Conservation (phyloP, 92 coral and sea anemone genomes). For the Virgularia gustaviana region DNA sequence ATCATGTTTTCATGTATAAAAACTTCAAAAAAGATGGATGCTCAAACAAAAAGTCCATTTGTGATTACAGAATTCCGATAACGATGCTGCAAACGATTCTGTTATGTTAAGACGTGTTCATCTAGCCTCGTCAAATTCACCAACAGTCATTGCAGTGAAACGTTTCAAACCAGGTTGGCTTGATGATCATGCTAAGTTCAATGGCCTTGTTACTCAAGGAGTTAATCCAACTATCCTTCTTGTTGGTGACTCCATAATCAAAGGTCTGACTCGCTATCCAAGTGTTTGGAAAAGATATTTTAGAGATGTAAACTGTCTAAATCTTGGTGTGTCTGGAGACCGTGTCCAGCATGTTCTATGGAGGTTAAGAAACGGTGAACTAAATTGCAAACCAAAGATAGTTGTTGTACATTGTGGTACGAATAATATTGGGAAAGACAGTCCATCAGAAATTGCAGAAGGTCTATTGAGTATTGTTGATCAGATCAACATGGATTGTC, state of each 20-base stretch:
- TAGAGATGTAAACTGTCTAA: slow-evolving; percentile 64
- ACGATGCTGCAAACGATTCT: slow-evolving; percentile 8
- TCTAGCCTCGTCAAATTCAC: slow-evolving; percentile 36
- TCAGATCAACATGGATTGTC: slow-evolving; percentile 56
- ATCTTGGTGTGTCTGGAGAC: slow-evolving; percentile 93
- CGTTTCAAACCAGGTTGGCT: slow-evolving; percentile 83
- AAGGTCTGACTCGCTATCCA: slow-evolving; percentile 86
- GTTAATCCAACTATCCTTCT: slow-evolving; percentile 56
- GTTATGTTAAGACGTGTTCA: slow-evolving; percentile 30
- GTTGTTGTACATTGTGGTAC: slow-evolving; percentile 93
- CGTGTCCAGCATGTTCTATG: slow-evolving; percentile 93
- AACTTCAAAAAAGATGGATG: slow-evolving; percentile 8
- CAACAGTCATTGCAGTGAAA: slow-evolving; percentile 61
- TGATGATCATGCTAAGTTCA: slow-evolving; percentile 59
- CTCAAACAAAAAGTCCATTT: slow-evolving; percentile 26
- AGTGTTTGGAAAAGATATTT: slow-evolving; percentile 78
- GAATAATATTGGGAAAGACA: slow-evolving; percentile 77
- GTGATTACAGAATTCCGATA: slow-evolving; percentile 26
- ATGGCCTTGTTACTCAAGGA: slow-evolving; percentile 39
- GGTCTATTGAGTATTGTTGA: slow-evolving; percentile 88
- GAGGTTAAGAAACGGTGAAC: slow-evolving; percentile 87
- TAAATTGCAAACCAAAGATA: slow-evolving; percentile 72
- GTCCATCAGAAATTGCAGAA: slow-evolving; percentile 70
- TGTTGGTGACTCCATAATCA: slow-evolving; percentile 85
- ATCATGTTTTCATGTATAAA: no score